Conservation (phyloP, 2,888 invertebrate genomes). For the Tortricodes alternella region DNA sequence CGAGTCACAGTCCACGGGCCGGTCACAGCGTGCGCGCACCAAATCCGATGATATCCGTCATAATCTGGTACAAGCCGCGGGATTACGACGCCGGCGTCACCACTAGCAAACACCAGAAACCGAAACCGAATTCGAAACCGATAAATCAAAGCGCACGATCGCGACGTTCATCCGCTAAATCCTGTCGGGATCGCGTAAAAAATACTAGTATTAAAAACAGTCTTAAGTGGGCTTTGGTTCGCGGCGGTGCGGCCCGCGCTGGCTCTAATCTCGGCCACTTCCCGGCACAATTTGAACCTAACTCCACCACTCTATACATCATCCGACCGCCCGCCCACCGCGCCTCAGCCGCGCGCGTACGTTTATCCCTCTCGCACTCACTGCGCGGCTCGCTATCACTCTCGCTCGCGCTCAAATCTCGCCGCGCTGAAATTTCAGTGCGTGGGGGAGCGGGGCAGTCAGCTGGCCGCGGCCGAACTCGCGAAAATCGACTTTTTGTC, state of each 20-base stretch:
- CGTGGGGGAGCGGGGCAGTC: conserved; percentile 67
- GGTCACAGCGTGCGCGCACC: conserved; percentile 67
- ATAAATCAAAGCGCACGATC: conserved; percentile 82
- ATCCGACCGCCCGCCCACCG: conserved; percentile 82
- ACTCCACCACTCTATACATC: conserved; percentile 89
- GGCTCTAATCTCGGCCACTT: conserved; percentile 89
- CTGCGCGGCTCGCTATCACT: conserved; percentile 37
- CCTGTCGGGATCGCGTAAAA: conserved; percentile 83
- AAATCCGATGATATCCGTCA: conserved; percentile 78
- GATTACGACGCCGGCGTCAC: conserved; percentile 74
- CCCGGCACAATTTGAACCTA: conserved; percentile 89
- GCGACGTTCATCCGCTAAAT: conserved; percentile 81
- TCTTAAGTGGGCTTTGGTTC: conserved; percentile 87
- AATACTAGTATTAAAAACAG: conserved; percentile 88
- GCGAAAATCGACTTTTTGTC: conserved; percentile 83
- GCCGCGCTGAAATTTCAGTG: conserved; percentile 71
- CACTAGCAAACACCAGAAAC: conserved; percentile 80
- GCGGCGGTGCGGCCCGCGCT: conserved; percentile 85
- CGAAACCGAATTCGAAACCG: conserved; percentile 75
- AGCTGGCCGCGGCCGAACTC: conserved; percentile 81
- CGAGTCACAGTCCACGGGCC: conserved; percentile 36
- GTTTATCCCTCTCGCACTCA: conserved; percentile 56
- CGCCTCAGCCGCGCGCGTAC: conserved; percentile 55
- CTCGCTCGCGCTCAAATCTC: conserved; percentile 70
- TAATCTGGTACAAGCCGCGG: conserved; percentile 77